Percentiles rank a stretch among this genome's conserved stretches.
Evolutionary conservation across 1,140 invertebrate species (phyloP).

Genomic region (Trinorchestia longiramus): DNA sequence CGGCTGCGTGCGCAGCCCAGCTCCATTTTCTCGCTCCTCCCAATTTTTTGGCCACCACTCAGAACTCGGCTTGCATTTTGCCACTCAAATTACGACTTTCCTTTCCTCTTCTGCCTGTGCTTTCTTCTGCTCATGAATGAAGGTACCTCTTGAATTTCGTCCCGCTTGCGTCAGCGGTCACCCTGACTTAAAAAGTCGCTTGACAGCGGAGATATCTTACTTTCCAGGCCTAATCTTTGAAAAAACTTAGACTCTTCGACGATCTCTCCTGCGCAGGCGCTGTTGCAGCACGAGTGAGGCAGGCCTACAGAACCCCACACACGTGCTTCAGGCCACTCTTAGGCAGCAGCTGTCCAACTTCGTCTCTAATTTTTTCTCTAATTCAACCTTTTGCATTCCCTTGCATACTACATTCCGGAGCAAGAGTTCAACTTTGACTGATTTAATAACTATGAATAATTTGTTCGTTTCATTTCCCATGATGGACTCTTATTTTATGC

Average conservation of each 20-base stretch:
- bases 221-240: neutral
- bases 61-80: slow-evolving; percentile 44
- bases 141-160: slow-evolving; percentile 22
- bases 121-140: slow-evolving; percentile 46
- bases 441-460: neutral
- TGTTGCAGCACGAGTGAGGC: neutral
- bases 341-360: neutral
- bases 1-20: slow-evolving; percentile 14
- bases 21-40: slow-evolving; percentile 53
- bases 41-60: slow-evolving; percentile 52
- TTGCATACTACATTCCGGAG: neutral
- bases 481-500: neutral
- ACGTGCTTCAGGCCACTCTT: neutral
- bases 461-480: neutral
- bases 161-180: neutral
- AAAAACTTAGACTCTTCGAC: neutral
- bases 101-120: neutral
- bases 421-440: neutral
- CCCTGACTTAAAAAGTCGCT: neutral
- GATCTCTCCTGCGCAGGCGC: neutral
- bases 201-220: neutral
- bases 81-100: slow-evolving; percentile 51
- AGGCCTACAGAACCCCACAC: neutral
- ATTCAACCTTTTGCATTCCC: neutral
- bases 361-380: neutral